Base-by-base conservation (phyloP, 2,797 vertebrate species). In the Natrix natrix region DNA sequence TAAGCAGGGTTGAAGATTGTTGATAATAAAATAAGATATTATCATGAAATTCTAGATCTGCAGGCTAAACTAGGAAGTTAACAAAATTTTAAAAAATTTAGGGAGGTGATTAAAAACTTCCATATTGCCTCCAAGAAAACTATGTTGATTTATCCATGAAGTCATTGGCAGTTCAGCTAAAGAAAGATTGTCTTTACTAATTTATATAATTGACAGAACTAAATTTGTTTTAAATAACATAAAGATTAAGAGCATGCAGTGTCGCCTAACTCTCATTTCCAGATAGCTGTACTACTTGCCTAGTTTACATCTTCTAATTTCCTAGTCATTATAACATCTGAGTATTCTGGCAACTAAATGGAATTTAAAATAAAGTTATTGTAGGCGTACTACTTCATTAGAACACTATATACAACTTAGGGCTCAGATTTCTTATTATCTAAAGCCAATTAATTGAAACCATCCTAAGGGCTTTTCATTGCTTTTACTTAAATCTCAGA, bases 381-480 rank as follows among this genome's bases (percentile, higher is more conserved):
- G 57, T 56, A 28, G 26, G 87, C 54, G 16, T 59, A 69, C 55
- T 90, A 69, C 55, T 90, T 90, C 60, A 87, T 69, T 93, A 93
- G 11, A 90, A 61, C 26, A 90, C 32, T 86, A 26, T 28, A 61
- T 90, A 48, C 88, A 69, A 66, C 24, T 69, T 90, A 8, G 54
- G 92, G 83, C 61, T 52, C 37, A 69, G 13, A 37, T 57, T 90
- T 93, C 37, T 66, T 87, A 93, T 93, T 90, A 90, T 87, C 89
- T 37, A 43, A 43, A 90, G 32, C 89, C 83, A 69, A 61, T 93
- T 93, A 93, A 93, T 59, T 93, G 89, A 90, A 93, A 93, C 37
- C 37, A 56, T 90, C 89, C 54, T 55, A 69, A 69, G 89, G 89
- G 89, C 32, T 90, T 93, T 90, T 93, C 63, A 60, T 87, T 90